A percentile compares a stretch with the other conserved stretches of the same genome.
Evolutionary conservation across 2,797 vertebrate species (phyloP).

Genomic region (Microctenopoma stevenorrisi): DNA sequence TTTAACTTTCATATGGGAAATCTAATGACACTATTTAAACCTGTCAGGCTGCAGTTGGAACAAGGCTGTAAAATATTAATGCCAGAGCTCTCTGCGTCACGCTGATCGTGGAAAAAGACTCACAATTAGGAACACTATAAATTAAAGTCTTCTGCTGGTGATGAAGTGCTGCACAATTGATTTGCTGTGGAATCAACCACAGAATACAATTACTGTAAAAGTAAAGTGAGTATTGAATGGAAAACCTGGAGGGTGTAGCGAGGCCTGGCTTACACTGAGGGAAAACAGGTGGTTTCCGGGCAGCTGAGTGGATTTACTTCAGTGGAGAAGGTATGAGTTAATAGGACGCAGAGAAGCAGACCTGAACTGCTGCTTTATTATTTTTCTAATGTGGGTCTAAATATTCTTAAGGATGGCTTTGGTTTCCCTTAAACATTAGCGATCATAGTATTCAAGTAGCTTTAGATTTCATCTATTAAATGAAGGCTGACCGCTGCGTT

Average conservation of each 20-base stretch:
- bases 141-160: conserved; percentile 38
- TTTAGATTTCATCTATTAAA: background rate
- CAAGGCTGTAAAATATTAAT: conserved; percentile 36
- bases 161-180: conserved; percentile 50
- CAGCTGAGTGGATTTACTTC: conserved; percentile 33
- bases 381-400: conserved; percentile 2
- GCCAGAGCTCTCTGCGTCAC: conserved; percentile 53
- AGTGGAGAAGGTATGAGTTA: conserved; percentile 19
- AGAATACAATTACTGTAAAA: conserved; percentile 37
- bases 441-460: no score
- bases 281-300: conserved; percentile 38
- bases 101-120: conserved; percentile 43
- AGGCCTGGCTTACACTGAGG: conserved; percentile 43
- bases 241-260: conserved; percentile 50
- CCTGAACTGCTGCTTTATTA: conserved; percentile 10
- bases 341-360: conserved; percentile 4
- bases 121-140: conserved; percentile 31
- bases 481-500: conserved; percentile 27
- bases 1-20: conserved; percentile 29
- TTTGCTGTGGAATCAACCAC: conserved; percentile 41
- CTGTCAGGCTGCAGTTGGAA: conserved; percentile 40
- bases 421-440: no score
- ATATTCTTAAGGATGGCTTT: no score
- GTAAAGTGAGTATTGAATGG: conserved; percentile 35
- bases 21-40: conserved; percentile 46